Evolutionary conservation across 2,888 invertebrate species (phyloP).

Genomic region (Phyllotreta cruciferae): DNA sequence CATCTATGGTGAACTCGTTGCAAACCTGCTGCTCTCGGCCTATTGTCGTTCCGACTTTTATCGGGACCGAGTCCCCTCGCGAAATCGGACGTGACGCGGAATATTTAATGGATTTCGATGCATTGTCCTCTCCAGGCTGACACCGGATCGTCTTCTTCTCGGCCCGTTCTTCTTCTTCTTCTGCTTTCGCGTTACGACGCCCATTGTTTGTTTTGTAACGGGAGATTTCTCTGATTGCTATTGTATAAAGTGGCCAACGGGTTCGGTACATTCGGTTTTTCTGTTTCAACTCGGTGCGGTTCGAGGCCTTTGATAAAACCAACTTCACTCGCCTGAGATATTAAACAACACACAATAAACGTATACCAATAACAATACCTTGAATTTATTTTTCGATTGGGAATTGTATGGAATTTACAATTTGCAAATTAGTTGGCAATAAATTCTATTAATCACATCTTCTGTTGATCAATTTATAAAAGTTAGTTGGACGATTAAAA

Average conservation of each 20-base stretch:
- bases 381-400: too few relatives aligned
- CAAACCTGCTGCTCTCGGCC: slow-evolving; percentile 47
- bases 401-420: too few relatives aligned
- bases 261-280: slow-evolving; percentile 31
- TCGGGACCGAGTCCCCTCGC: slow-evolving; percentile 51
- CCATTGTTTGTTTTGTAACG: slow-evolving; percentile 50
- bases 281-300: slow-evolving; percentile 20
- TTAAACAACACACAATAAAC: neutral
- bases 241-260: slow-evolving; percentile 35
- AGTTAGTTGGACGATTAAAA: too few relatives aligned
- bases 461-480: too few relatives aligned
- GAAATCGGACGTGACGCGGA: slow-evolving; percentile 54
- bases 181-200: slow-evolving; percentile 47
- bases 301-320: slow-evolving; percentile 14
- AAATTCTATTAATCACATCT: too few relatives aligned
- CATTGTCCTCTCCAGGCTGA: slow-evolving; percentile 51
- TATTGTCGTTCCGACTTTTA: slow-evolving; percentile 52
- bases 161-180: slow-evolving; percentile 43
- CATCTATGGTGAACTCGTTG: slow-evolving; percentile 52
- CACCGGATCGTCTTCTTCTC: slow-evolving; percentile 51
- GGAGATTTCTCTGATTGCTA: slow-evolving; percentile 47
- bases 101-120: slow-evolving; percentile 53
- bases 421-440: too few relatives aligned
- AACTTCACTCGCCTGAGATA: slow-evolving; percentile 20
- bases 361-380: too few relatives aligned